Evolutionary conservation across 2,113 vertebrate genomes (phyloP).

Genomic region (Tiliqua scincoides): DNA sequence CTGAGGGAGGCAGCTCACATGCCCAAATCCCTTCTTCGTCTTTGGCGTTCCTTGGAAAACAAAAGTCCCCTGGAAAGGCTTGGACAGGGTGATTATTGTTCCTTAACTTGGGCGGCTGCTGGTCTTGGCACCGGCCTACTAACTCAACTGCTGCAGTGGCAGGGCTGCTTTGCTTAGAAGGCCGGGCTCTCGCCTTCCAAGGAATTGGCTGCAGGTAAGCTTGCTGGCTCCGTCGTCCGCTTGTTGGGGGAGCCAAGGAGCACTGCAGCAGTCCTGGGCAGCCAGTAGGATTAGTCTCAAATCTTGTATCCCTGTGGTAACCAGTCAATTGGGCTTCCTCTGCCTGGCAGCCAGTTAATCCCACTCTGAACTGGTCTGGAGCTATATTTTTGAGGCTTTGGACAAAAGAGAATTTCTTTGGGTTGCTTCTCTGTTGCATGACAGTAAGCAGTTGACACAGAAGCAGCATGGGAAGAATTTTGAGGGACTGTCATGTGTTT

Average conservation of each 20-base stretch:
- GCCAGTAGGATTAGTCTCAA: background rate
- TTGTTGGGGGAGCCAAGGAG: background rate
- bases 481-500: no score
- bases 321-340: background rate
- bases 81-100: conserved; percentile 19
- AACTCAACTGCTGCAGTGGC: accelerated
- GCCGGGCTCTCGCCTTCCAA: background rate
- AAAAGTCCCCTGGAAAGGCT: background rate
- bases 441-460: no score
- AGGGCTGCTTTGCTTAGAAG: background rate
- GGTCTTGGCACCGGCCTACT: background rate
- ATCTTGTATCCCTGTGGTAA: background rate
- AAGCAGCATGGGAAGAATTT: no score
- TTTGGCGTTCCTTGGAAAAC: conserved; percentile 11
- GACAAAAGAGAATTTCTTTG: background rate
- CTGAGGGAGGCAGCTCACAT: accelerated
- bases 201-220: accelerated
- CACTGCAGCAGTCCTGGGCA: background rate
- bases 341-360: background rate
- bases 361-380: background rate
- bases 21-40: background rate
- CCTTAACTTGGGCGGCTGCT: conserved; percentile 49
- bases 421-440: background rate
- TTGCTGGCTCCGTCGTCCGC: background rate
- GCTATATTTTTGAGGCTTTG: background rate